Evolutionary conservation across 2,888 invertebrate species (phyloP).

Genomic region (Mimachlamys varia): DNA sequence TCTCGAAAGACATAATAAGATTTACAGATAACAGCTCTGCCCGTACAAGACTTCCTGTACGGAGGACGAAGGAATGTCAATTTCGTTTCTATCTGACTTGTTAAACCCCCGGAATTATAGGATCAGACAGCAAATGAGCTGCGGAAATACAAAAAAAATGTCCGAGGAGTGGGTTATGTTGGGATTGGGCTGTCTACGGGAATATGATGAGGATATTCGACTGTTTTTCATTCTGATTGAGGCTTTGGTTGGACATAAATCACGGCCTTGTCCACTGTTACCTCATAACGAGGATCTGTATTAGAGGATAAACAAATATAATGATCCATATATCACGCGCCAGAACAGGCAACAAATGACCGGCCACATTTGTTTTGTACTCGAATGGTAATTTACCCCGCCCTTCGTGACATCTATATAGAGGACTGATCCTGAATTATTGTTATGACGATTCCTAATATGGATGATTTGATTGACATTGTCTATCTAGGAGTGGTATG

Average conservation of each 20-base stretch:
- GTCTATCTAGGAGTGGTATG: background rate
- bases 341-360: background rate
- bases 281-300: constrained; percentile 6
- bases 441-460: background rate
- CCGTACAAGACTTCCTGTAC: background rate
- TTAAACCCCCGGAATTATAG: constrained; percentile 20
- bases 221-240: constrained; percentile 10
- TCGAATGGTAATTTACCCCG: background rate
- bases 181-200: background rate
- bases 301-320: constrained; percentile 18
- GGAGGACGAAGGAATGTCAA: background rate
- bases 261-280: background rate
- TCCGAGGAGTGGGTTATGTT: constrained; percentile 2
- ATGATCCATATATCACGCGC: background rate
- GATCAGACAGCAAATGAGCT: constrained; percentile 31
- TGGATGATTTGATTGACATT: background rate
- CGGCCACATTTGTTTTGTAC: background rate
- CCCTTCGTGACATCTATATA: background rate
- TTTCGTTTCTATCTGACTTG: constrained; percentile 26
- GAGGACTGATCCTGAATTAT: background rate
- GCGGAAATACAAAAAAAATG: constrained; percentile 24
- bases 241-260: constrained; percentile 17
- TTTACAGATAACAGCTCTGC: constrained; percentile 1
- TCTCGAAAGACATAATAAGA: constrained; percentile 28
- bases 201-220: background rate